Percentiles rank a stretch among this genome's conserved stretches.
Conservation (phyloP, 2,888 invertebrate species). For the Drosophila differens region DNA sequence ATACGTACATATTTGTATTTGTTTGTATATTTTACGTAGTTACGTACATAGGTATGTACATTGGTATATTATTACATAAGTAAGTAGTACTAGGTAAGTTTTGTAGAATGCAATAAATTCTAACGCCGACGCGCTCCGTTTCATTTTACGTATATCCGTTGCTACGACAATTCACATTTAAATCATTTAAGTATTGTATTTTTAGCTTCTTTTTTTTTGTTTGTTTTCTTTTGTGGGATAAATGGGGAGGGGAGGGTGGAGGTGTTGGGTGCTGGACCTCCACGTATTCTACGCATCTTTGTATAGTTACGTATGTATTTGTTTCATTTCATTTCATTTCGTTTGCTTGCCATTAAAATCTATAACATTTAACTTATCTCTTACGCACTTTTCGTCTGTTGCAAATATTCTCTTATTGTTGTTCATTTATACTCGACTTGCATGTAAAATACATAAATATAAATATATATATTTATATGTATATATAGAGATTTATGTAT, state of each 20-base stretch:
- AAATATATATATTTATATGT: constrained; percentile 58
- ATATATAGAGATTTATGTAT: constrained; percentile 38
- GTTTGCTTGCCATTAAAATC: constrained; percentile 65
- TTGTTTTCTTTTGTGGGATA: constrained; percentile 8
- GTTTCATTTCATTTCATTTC: constrained; percentile 39
- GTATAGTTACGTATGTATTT: constrained; percentile 49
- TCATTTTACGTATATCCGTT: constrained; percentile 82
- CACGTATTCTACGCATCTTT: constrained; percentile 25
- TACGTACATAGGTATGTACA: constrained; percentile 35
- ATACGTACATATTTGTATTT: constrained; percentile 39
- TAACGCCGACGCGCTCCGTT: constrained; percentile 54
- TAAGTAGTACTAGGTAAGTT: constrained; percentile 74
- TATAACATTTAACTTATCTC: constrained; percentile 80
- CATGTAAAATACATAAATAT: constrained; percentile 71
- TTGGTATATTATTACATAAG: constrained; percentile 52
- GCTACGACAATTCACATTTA: constrained; percentile 82
- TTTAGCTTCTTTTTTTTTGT: constrained; percentile 60
- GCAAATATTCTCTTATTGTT: constrained; percentile 72
- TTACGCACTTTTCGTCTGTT: constrained; percentile 53
- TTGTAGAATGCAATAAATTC: constrained; percentile 71
- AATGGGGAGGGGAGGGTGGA: not conserved
- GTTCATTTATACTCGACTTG: constrained; percentile 55
- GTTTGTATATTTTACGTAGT: constrained; percentile 30
- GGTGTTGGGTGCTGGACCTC: constrained; percentile 30
- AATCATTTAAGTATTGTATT: constrained; percentile 66